Percentiles rank a stretch among this genome's conserved stretches.
These are phyloP conservation scores for Hydra vulgaris DNA, from an alignment of 30 jellyfish, hydroid and myxozoan species.

Conservation along the genomic window DNA sequence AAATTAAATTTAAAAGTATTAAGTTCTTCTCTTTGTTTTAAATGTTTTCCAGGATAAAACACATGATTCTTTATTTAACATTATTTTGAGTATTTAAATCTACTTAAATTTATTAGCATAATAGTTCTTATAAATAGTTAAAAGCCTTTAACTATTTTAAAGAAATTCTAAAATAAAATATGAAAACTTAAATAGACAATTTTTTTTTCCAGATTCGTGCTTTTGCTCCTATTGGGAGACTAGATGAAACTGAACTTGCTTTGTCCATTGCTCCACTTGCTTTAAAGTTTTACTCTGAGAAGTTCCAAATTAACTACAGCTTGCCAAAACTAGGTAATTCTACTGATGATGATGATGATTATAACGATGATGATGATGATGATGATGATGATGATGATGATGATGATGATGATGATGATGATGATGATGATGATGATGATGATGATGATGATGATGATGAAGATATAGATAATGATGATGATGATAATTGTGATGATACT, in stretches of 20 bases:
- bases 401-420: conserved; percentile 17
- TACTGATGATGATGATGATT: conserved; percentile 8
- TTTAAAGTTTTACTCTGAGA: conserved; percentile 4
- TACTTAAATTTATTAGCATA: too few species aligned
- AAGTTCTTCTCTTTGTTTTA: too few species aligned
- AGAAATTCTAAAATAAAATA: too few species aligned
- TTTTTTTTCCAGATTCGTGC: conserved; percentile 13
- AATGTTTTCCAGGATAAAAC: too few species aligned
- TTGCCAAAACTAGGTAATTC: conserved; percentile 27
- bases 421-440: conserved; percentile 16
- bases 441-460: conserved; percentile 15
- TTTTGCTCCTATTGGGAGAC: conserved; percentile 26
- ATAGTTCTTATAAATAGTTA: neutral
- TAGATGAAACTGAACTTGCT: conserved; percentile 17
- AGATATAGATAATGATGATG: neutral
- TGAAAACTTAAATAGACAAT: too few species aligned
- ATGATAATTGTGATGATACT: neutral
- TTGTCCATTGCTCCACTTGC: conserved; percentile 11
- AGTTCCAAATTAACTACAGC: conserved; percentile 3
- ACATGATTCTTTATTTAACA: too few species aligned
- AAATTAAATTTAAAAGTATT: too few species aligned
- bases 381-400: conserved; percentile 14
- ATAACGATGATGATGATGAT: conserved; percentile 1
- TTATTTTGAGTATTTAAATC: too few species aligned
- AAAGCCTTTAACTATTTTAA: too few species aligned